A percentile compares a stretch with the other conserved stretches of the same genome.
These are phyloP conservation scores for Apotomis turbidana DNA, from an alignment of 2,888 invertebrate genomes.

Conservation along the genomic window DNA sequence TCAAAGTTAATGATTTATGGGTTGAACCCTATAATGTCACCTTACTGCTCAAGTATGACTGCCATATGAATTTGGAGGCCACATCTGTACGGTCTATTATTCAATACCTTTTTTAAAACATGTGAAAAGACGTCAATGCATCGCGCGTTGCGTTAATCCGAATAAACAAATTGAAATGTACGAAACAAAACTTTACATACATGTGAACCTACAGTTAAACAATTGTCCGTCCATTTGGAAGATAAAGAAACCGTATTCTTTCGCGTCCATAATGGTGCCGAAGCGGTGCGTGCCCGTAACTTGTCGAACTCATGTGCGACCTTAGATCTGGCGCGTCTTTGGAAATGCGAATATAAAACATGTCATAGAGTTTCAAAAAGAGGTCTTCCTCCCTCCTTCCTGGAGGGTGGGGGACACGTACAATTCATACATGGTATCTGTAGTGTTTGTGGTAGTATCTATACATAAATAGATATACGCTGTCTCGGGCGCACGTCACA, in stretches of 20 bases:
- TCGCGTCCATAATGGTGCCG: not conserved
- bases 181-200: not conserved
- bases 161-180: conserved; percentile 5
- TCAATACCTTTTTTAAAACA: not conserved
- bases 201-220: not conserved
- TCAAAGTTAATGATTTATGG: conserved; percentile 1
- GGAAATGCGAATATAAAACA: too few relatives aligned
- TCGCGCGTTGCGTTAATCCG: not conserved
- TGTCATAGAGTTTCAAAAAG: too few relatives aligned
- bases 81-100: not conserved
- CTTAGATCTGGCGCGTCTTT: too few relatives aligned
- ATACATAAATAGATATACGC: too few relatives aligned
- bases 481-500: too few relatives aligned
- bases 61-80: conserved; percentile 3
- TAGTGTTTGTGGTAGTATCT: too few relatives aligned
- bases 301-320: too few relatives aligned
- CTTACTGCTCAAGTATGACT: conserved; percentile 8
- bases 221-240: not conserved
- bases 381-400: too few relatives aligned
- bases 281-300: not conserved
- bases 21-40: conserved; percentile 1
- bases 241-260: conserved; percentile 2
- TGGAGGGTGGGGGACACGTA: too few relatives aligned
- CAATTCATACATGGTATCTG: too few relatives aligned
- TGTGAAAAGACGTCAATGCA: not conserved